Percentiles rank a stretch among this genome's conserved stretches.
These are phyloP conservation scores for Centrocercus urophasianus DNA, from an alignment of 2,113 vertebrate genomes.

Conservation along the genomic window DNA sequence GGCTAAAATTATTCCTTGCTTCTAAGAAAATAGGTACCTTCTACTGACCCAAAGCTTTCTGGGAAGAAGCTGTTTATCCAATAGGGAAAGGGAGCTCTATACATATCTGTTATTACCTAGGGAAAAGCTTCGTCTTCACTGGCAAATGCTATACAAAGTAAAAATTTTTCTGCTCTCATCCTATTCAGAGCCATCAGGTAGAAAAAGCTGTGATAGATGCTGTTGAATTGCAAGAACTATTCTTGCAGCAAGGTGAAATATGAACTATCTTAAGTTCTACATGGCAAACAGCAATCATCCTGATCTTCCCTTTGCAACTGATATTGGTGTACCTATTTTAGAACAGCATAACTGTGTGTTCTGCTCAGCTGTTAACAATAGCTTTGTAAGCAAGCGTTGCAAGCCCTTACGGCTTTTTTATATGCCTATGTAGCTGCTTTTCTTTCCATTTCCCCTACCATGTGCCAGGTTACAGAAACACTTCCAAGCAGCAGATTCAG, in stretches of 20 bases:
- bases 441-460: slow-evolving; percentile 51
- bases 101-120: neutral
- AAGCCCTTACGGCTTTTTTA: slow-evolving; percentile 37
- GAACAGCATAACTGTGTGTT: neutral
- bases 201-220: neutral
- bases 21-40: neutral
- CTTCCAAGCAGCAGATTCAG: slow-evolving; percentile 60
- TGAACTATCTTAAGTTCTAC: neutral
- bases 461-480: slow-evolving; percentile 58
- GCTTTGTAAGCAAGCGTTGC: slow-evolving; percentile 44
- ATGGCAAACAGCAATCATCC: neutral
- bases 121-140: neutral
- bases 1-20: neutral
- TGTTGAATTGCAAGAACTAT: neutral
- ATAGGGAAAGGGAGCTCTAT: neutral
- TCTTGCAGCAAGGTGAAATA: slow-evolving; percentile 20
- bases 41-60: neutral
- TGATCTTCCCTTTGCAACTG: neutral
- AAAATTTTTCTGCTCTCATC: neutral
- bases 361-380: slow-evolving; percentile 42
- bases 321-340: neutral
- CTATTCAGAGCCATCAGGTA: neutral
- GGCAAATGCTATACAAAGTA: neutral
- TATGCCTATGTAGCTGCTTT: slow-evolving; percentile 51
- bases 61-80: neutral